phyloP scores from a whole-genome alignment of 2,797 vertebrate species.

The Micromesistius poutassou region DNA sequence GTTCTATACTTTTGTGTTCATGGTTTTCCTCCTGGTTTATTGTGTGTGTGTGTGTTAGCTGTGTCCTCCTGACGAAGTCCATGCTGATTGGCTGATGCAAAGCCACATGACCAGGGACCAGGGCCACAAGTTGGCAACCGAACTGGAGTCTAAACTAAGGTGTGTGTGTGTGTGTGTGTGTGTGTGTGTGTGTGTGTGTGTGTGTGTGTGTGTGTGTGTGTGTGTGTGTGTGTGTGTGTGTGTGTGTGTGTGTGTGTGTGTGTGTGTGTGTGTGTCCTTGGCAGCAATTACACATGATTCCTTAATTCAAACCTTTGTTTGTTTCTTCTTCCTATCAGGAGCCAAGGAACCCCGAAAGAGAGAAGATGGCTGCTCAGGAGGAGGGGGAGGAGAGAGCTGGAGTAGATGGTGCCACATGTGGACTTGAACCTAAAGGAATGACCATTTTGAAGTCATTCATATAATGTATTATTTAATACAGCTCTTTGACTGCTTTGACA shows the following conservation, averaged over 20 bases:
- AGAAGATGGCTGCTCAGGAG: not conserved
- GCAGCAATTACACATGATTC: conserved; percentile 30
- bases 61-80: conserved; percentile 25
- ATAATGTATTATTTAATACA: not conserved
- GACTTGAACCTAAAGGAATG: not conserved
- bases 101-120: conserved; percentile 13
- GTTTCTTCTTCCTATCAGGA: not conserved
- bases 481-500: not conserved
- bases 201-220: not conserved
- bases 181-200: conserved; percentile 6
- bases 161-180: not conserved
- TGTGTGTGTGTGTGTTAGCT: conserved; percentile 4
- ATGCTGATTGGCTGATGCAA: conserved; percentile 21
- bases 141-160: conserved; percentile 8
- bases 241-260: too few relatives aligned
- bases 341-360: not conserved
- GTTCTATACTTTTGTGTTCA: too few relatives aligned
- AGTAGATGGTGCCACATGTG: not conserved
- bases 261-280: not conserved
- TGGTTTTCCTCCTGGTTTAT: too few relatives aligned
- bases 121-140: conserved; percentile 9
- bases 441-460: not conserved
- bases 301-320: not conserved
- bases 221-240: not conserved
- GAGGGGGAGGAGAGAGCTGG: not conserved